Evolutionary conservation across 2,113 vertebrate species (phyloP), one percentile per base, ranked within the genome.

Genomic region (Oncorhynchus nerka): DNA sequence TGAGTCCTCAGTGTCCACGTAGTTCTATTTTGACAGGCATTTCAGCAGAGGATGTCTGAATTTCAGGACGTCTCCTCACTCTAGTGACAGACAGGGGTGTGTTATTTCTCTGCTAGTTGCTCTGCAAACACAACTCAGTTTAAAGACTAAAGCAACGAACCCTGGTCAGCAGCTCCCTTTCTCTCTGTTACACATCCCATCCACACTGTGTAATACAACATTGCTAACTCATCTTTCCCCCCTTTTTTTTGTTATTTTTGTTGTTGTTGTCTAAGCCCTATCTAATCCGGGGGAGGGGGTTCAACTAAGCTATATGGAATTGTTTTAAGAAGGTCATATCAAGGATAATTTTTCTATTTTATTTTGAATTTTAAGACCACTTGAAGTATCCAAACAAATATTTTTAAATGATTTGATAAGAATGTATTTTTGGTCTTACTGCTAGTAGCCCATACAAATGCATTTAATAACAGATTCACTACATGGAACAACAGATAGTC

Each of bases 41-140:
- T 55, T 32, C 61, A 24, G 68, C 5, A 61, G 67, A 28, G 32
- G 19, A n/a, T 30, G 68, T 64, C 65, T 71, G 32, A 61, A 45
- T 64, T 28, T 55, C 28, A 19, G 12, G 30, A 48, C 19, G 13
- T 70, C 15, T 68, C 68, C 28, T 65, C 57, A 11, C 39, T 61
- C 8, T 30, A n/a, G 28, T 71, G 48, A 39, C 69, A 67, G 45
- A 67, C 39, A 4, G 70, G 39, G 28, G 69, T 72, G 59, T 32
- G 69, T 66, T 72, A 49, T 72, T 72, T 77, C 75, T 65, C 26
- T 24, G 19, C 39, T 45, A 45, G 9, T 9, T 45, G 39, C 70
- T 71, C 62, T 16, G 64, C 19, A 67, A 77, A 55, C 55, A 73
- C 62, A 78, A 39, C 67, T 45, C 64, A 68, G 48, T 51, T 34